Conservation (phyloP, 2,888 invertebrate species). For the Drosophila macrospina region DNA sequence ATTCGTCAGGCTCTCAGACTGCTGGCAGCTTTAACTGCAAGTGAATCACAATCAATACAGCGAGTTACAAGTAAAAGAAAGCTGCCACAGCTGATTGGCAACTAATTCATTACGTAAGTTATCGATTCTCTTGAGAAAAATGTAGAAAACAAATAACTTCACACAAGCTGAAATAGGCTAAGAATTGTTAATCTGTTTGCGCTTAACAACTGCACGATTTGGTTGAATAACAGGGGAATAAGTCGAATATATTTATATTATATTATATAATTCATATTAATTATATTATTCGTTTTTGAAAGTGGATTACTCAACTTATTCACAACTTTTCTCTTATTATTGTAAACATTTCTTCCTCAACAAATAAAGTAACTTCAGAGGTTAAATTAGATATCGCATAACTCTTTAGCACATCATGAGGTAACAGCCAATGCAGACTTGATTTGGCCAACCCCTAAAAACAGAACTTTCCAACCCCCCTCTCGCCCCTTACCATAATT, state of each 20-base stretch:
- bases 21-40: constrained; percentile 2
- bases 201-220: too few species aligned
- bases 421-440: background rate
- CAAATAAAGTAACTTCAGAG: background rate
- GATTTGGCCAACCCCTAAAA: constrained; percentile 44
- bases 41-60: background rate
- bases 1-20: constrained; percentile 21
- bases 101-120: background rate
- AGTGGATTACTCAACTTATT: too few species aligned
- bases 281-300: background rate
- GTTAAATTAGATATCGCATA: constrained; percentile 3
- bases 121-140: too few species aligned
- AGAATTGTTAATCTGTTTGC: too few species aligned
- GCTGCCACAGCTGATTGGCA: constrained; percentile 2
- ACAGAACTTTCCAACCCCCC: background rate
- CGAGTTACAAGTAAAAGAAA: background rate
- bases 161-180: too few species aligned
- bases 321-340: background rate
- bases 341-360: background rate
- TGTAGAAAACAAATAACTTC: too few species aligned
- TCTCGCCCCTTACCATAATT: too few species aligned
- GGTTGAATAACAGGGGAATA: too few species aligned
- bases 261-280: too few species aligned
- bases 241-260: too few species aligned
- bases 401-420: constrained; percentile 47